Evolutionary conservation across 2,113 vertebrate species (phyloP), one percentile per base, ranked within the genome.

Genomic region (Amblyornis subalaris): DNA sequence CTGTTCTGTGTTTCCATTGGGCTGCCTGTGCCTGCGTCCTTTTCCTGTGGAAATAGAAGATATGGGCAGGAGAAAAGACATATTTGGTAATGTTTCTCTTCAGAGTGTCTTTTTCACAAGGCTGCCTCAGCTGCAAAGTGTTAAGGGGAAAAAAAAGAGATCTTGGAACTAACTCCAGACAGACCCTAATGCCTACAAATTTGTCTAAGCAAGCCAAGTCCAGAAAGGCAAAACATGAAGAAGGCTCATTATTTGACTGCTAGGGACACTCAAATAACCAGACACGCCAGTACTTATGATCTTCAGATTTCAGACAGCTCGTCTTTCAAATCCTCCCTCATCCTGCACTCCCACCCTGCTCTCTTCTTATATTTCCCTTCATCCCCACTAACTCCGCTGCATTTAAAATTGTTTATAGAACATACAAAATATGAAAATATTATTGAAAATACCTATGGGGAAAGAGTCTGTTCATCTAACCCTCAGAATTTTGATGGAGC

Each of bases 91-190:
- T 97, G 96, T 94, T 97, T 97, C 82, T 50, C 89, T 97, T 93
- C 85, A 96, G 94, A 97, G 93, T 73, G 82, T 97, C 97, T 97
- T 98, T 97, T 96, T 96, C 79, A 88, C 85, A 78, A 95, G 95
- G 90, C 96, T 96, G 96, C 95, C 94, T 98, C 97, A 97, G 96
- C 97, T 97, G 97, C 94, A 97, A 97, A 97, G 98, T 96, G 96
- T 97, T 97, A 98, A 97, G 81, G 71, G 95, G 12, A n/a, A 91
- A 93, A 97, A 87, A 57, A 71, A 40, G 31, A 97, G 82, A 95
- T 97, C 80, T 98, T 98, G 98, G 98, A 98, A 97, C 91, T 96
- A 97, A 97, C 97, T 98, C 96, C 97, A 98, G 98, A 98, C 98
- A 98, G 98, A 97, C 94, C 97, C 97, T 98, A 98, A 97, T 97